Evolutionary conservation across 2,797 vertebrate genomes (phyloP).

Genomic region (Phrynocephalus guinanensis): DNA sequence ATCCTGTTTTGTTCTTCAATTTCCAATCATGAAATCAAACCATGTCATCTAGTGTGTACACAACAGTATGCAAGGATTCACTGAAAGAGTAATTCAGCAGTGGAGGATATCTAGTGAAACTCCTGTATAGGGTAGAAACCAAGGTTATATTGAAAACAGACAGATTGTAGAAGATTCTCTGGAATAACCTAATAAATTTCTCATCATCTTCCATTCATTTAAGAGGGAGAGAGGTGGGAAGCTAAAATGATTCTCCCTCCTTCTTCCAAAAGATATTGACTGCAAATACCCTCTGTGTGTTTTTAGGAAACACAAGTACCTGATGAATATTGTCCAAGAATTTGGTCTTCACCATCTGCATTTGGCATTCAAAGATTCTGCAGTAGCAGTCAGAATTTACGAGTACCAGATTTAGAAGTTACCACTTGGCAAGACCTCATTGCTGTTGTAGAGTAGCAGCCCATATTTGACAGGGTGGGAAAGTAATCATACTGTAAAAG

Average conservation of each 20-base stretch:
- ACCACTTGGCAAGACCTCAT: background rate
- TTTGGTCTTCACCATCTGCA: background rate
- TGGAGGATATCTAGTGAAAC: too few species aligned
- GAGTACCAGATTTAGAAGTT: background rate
- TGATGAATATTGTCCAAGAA: background rate
- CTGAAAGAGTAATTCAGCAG: background rate
- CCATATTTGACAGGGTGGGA: background rate
- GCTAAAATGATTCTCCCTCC: background rate
- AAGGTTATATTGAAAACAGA: background rate
- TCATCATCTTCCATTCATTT: background rate
- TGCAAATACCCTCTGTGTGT: background rate
- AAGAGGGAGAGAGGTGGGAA: background rate
- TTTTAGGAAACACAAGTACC: background rate
- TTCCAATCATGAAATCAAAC: background rate
- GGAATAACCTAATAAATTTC: background rate
- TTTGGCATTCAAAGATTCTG: background rate
- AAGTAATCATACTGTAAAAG: background rate
- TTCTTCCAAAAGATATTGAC: too few species aligned
- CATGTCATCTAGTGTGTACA: too few species aligned
- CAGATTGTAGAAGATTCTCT: background rate
- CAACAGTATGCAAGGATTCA: background rate
- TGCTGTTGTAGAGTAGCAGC: background rate
- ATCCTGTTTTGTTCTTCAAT: background rate
- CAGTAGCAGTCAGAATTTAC: background rate
- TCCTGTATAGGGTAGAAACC: too few species aligned